Conservation (phyloP, 92 coral and sea anemone genomes). For the Bergia puertoricense region DNA sequence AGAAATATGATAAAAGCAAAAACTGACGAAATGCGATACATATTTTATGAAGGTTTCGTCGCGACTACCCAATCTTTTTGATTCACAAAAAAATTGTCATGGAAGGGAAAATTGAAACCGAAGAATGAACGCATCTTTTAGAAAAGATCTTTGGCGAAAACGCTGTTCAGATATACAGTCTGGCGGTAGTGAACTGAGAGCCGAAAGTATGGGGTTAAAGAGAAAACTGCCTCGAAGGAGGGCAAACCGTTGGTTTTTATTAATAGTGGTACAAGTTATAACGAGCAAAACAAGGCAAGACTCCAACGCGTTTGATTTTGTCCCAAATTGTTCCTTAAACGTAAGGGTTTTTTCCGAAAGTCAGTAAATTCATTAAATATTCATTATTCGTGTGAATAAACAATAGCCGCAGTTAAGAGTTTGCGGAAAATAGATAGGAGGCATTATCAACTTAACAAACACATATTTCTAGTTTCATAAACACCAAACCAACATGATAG, state of each 20-base stretch:
- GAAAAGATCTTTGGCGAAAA: constrained; percentile 12
- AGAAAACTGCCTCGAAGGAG: background rate
- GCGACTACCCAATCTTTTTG: background rate
- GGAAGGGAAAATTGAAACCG: constrained; percentile 11
- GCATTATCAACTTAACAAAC: background rate
- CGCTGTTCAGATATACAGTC: background rate
- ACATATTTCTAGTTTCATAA: constrained; percentile 11
- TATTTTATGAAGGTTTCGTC: constrained; percentile 23
- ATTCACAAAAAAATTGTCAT: constrained; percentile 7
- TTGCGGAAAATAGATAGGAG: constrained; percentile 17
- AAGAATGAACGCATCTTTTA: background rate
- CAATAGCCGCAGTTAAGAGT: constrained; percentile 37
- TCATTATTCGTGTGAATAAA: constrained; percentile 57
- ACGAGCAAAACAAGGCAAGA: background rate
- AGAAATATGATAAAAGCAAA: constrained; percentile 15
- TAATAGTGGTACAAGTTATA: background rate
- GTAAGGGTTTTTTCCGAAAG: constrained; percentile 54
- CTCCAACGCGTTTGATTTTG: constrained; percentile 24
- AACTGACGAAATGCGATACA: constrained; percentile 44
- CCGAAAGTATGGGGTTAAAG: background rate
- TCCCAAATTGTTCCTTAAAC: constrained; percentile 44
- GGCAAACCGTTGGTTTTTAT: background rate
- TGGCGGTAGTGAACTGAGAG: background rate
- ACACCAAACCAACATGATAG: background rate
- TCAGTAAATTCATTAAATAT: constrained; percentile 69